A percentile compares a stretch with the other conserved stretches of the same genome.
Evolutionary conservation across 2,888 invertebrate genomes (phyloP).

Genomic region (Scaeva pyrastri): DNA sequence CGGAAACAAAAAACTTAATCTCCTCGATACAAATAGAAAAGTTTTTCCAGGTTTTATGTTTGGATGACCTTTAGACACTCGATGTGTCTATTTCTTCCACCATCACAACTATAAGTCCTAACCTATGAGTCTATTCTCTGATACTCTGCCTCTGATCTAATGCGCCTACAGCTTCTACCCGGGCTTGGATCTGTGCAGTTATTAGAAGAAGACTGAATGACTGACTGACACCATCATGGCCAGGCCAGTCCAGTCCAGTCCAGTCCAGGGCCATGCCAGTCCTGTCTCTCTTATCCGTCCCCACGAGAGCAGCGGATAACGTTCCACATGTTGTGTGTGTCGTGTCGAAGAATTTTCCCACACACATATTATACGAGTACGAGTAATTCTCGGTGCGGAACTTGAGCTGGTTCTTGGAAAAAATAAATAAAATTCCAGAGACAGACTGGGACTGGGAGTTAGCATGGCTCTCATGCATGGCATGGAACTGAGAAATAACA

Average conservation of each 20-base stretch:
- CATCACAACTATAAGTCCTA: no score
- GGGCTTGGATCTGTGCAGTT: conserved; percentile 30
- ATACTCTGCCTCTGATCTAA: conserved; percentile 10
- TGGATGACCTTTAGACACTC: conserved; percentile 54
- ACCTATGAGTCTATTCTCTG: neutral
- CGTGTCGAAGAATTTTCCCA: conserved; percentile 58
- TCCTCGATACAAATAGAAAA: conserved; percentile 26
- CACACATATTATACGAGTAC: conserved; percentile 26
- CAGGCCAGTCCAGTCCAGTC: neutral
- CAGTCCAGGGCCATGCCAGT: no score
- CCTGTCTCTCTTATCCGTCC: neutral
- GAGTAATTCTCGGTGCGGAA: conserved; percentile 22
- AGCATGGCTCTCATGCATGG: neutral
- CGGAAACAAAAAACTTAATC: neutral
- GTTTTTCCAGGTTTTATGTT: conserved; percentile 14
- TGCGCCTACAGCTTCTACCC: conserved; percentile 2
- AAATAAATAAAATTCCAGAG: conserved; percentile 41
- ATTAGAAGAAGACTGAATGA: conserved; percentile 55
- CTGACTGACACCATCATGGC: neutral
- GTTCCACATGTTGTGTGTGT: conserved; percentile 24
- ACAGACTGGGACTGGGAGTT: neutral
- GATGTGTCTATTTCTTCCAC: conserved; percentile 41
- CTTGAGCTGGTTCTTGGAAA: conserved; percentile 43
- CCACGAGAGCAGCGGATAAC: conserved; percentile 21
- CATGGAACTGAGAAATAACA: neutral